These are phyloP conservation scores for Ormyrus pomaceus DNA, from an alignment of 2,888 invertebrate genomes.

Conservation along the genomic window DNA sequence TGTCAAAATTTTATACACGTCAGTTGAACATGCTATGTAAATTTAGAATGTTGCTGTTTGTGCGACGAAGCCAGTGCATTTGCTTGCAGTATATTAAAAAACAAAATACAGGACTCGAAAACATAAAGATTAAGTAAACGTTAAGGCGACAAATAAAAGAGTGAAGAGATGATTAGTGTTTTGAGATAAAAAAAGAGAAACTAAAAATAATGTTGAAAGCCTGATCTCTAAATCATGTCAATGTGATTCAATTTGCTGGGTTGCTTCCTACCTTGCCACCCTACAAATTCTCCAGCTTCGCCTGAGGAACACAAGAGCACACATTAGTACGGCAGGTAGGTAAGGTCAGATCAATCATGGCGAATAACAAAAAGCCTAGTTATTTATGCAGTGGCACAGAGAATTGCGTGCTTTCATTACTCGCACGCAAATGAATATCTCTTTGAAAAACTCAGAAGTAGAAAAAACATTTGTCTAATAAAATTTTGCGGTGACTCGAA, in stretches of 20 bases:
- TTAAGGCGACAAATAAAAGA: slow-evolving; percentile 56
- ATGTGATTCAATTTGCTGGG: slow-evolving; percentile 77
- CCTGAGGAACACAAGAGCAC: slow-evolving; percentile 82
- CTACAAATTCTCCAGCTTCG: slow-evolving; percentile 87
- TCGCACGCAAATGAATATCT: not conserved
- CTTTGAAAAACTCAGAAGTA: not conserved
- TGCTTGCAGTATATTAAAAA: slow-evolving; percentile 40
- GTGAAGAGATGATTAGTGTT: slow-evolving; percentile 61
- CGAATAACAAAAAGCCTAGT: slow-evolving; percentile 72
- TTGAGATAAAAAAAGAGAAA: slow-evolving; percentile 59
- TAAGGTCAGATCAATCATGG: slow-evolving; percentile 74
- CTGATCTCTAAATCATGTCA: slow-evolving; percentile 74
- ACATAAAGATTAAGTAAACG: slow-evolving; percentile 12
- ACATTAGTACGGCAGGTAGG: slow-evolving; percentile 77
- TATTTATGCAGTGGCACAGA: slow-evolving; percentile 73
- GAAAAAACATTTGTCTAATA: not conserved
- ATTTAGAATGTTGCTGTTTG: slow-evolving; percentile 37
- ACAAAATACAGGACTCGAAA: slow-evolving; percentile 14
- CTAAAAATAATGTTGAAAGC: slow-evolving; percentile 64
- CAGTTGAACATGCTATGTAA: slow-evolving; percentile 31
- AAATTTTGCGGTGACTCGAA: not conserved
- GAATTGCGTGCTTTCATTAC: slow-evolving; percentile 60
- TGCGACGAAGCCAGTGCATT: slow-evolving; percentile 57
- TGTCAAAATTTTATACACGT: not conserved
- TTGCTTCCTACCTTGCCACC: slow-evolving; percentile 85